Evolutionary conservation across 2,888 invertebrate species (phyloP).

Genomic region (Drosophila sordidapex): DNA sequence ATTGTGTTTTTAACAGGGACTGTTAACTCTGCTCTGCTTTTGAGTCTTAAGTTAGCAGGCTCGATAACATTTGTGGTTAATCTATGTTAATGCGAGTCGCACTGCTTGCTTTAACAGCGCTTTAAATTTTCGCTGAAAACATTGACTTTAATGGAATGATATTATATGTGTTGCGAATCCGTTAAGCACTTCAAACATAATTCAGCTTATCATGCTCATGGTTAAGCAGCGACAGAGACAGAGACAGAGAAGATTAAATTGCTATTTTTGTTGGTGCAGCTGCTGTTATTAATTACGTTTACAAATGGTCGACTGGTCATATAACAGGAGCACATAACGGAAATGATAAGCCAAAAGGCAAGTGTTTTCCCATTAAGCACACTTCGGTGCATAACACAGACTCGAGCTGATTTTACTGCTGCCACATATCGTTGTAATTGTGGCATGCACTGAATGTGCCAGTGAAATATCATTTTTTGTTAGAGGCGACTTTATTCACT

Average conservation of each 20-base stretch:
- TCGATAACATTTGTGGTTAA: neutral
- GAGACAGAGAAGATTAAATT: neutral
- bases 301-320: slow-evolving; percentile 45
- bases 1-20: neutral
- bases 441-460: slow-evolving; percentile 1
- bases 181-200: slow-evolving; percentile 8
- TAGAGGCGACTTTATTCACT: slow-evolving; percentile 48
- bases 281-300: slow-evolving; percentile 62
- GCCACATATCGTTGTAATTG: neutral
- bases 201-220: slow-evolving; percentile 1
- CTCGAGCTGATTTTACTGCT: slow-evolving; percentile 15
- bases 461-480: neutral
- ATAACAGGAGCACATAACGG: slow-evolving; percentile 38
- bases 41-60: neutral
- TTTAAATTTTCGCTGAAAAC: neutral
- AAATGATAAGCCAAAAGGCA: slow-evolving; percentile 60
- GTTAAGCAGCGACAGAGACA: neutral
- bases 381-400: slow-evolving; percentile 27
- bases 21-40: neutral
- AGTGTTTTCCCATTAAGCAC: slow-evolving; percentile 47
- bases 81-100: neutral
- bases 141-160: neutral
- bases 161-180: neutral
- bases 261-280: slow-evolving; percentile 1
- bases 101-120: neutral